Conservation (phyloP, 1,140 invertebrate species). For the Xylocopa sonorina region DNA sequence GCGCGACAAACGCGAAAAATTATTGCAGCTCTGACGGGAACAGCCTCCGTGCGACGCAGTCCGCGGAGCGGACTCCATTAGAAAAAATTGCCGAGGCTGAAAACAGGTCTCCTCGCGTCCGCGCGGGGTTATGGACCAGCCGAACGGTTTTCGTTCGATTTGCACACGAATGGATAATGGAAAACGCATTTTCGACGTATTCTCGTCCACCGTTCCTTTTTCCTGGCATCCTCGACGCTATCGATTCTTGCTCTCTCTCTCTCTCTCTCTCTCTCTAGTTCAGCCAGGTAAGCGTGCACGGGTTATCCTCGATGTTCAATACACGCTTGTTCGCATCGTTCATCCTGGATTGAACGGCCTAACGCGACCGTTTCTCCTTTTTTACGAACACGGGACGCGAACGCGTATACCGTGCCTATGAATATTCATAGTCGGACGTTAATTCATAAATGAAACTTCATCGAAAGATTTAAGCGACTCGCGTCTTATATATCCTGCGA, state of each 20-base stretch:
- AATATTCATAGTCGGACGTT: not conserved
- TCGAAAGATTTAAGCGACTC: no score
- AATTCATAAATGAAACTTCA: conserved; percentile 23
- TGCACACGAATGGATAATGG: conserved; percentile 65
- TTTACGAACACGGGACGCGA: conserved; percentile 17
- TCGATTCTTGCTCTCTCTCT: conserved; percentile 3
- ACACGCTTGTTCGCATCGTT: conserved; percentile 49
- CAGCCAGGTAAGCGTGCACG: conserved; percentile 16
- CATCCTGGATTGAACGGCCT: conserved; percentile 52
- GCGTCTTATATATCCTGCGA: no score
- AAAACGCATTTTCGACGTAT: conserved; percentile 70
- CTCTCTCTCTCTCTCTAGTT: not conserved
- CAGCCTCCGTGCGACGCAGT: no score
- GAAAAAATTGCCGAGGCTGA: conserved; percentile 4
- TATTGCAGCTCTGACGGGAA: no score
- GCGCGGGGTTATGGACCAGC: not conserved
- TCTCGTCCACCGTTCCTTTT: conserved; percentile 24
- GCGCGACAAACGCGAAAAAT: no score
- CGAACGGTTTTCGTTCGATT: conserved; percentile 48
- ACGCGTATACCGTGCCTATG: not conserved
- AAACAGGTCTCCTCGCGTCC: conserved; percentile 51
- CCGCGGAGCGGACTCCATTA: no score
- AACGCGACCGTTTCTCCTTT: conserved; percentile 51
- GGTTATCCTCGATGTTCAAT: conserved; percentile 58
- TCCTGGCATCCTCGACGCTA: conserved; percentile 1